phyloP scores from a whole-genome alignment of 1,140 invertebrate genomes.

The Galleria mellonella region DNA sequence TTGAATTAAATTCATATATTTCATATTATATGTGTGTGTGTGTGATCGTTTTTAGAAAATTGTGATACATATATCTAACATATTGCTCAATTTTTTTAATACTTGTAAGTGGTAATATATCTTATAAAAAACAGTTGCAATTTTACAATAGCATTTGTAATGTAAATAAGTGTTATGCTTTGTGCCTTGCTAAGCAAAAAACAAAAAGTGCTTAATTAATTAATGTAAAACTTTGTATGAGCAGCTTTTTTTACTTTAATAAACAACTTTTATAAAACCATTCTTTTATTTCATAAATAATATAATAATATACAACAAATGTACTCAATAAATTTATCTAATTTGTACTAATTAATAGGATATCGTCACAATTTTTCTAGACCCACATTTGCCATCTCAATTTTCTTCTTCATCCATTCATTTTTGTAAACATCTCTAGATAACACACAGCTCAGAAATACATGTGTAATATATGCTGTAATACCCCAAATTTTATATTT shows the following conservation, averaged over 20 bases:
- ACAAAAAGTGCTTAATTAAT: too few species aligned
- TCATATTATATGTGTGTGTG: too few species aligned
- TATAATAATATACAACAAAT: neutral
- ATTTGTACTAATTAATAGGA: neutral
- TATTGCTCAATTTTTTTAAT: too few species aligned
- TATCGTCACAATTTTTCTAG: too few species aligned
- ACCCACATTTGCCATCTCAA: constrained; percentile 14
- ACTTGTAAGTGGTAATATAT: too few species aligned
- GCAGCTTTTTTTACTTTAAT: constrained; percentile 9
- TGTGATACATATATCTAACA: too few species aligned
- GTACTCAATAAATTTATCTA: neutral
- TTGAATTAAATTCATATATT: too few species aligned
- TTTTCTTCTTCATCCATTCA: constrained; percentile 47
- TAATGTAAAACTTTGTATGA: neutral
- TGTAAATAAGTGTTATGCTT: neutral
- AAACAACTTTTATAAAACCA: constrained; percentile 1
- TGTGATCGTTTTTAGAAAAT: too few species aligned
- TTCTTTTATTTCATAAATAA: neutral
- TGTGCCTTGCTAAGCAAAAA: neutral
- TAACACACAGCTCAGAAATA: constrained; percentile 48
- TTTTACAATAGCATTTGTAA: too few species aligned
- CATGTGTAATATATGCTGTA: constrained; percentile 61
- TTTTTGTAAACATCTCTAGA: constrained; percentile 51
- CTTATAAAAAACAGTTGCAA: too few species aligned
- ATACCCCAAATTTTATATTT: constrained; percentile 65